A percentile compares a stretch with the other conserved stretches of the same genome.
phyloP scores from a whole-genome alignment of 2,888 invertebrate genomes.

The Neoscelio sp. region DNA sequence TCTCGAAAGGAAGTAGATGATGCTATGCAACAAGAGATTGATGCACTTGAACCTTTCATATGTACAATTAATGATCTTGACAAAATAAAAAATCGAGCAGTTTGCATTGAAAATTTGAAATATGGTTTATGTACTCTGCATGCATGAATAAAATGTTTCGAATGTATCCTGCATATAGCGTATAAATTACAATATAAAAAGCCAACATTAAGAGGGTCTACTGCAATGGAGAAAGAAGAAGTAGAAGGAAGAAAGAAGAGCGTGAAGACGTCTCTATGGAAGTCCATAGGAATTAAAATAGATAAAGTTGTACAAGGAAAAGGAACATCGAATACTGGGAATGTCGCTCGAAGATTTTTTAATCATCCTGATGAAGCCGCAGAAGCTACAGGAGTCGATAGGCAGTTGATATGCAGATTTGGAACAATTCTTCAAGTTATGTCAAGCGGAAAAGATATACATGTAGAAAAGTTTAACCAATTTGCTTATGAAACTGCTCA shows the following conservation, averaged over 20 bases:
- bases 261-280: conserved; percentile 7
- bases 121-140: conserved; percentile 29
- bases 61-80: conserved; percentile 3
- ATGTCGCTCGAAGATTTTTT: conserved; percentile 30
- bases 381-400: conserved; percentile 20
- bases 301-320: conserved; percentile 45
- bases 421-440: conserved; percentile 13
- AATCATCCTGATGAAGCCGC: conserved; percentile 6
- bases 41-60: conserved; percentile 19
- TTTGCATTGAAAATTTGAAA: conserved; percentile 6
- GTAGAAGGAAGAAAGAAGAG: conserved; percentile 6
- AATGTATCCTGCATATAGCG: conserved; percentile 15
- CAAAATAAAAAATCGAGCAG: neutral
- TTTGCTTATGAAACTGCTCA: too few relatives aligned
- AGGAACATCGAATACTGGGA: conserved; percentile 31
- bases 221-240: neutral
- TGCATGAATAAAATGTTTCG: conserved; percentile 25
- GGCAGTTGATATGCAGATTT: conserved; percentile 5
- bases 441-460: neutral
- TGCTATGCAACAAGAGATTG: conserved; percentile 15
- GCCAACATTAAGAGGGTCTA: neutral
- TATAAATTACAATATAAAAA: conserved; percentile 27
- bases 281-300: conserved; percentile 21
- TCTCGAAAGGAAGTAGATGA: conserved; percentile 13
- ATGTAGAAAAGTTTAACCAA: too few relatives aligned